Conservation (phyloP, 1,140 invertebrate species). For the Aporrectodea caliginosa region DNA sequence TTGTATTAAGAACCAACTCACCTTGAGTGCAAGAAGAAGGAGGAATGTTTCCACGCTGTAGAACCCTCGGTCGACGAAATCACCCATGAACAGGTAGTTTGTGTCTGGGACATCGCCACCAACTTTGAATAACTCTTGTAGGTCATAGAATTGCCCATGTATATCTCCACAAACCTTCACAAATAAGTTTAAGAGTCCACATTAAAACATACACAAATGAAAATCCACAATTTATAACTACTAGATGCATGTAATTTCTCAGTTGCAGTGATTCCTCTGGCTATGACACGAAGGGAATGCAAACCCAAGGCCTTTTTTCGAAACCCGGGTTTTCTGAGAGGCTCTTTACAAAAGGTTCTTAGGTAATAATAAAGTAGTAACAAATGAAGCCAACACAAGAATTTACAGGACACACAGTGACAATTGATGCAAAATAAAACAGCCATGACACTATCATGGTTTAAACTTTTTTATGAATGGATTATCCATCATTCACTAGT, state of each 20-base stretch:
- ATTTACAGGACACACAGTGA: too few species aligned
- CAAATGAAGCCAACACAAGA: too few species aligned
- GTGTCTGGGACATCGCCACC: constrained; percentile 98
- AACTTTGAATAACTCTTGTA: constrained; percentile 97
- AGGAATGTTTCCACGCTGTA: constrained; percentile 99
- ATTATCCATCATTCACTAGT: too few species aligned
- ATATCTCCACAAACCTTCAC: constrained; percentile 95
- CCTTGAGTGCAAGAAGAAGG: constrained; percentile 92
- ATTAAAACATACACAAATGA: not conserved
- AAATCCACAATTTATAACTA: constrained; percentile 19
- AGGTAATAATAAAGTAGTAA: too few species aligned
- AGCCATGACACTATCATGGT: too few species aligned
- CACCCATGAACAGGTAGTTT: constrained; percentile 99
- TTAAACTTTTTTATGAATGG: too few species aligned
- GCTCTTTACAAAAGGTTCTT: too few species aligned
- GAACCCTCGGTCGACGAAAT: constrained; percentile 99
- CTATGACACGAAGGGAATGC: not conserved
- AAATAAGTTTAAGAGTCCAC: constrained; percentile 41
- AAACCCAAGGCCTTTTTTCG: too few species aligned
- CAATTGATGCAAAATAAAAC: too few species aligned
- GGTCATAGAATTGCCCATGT: constrained; percentile 99
- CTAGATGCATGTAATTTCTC: not conserved
- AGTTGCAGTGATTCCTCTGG: not conserved
- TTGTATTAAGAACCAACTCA: too few species aligned
- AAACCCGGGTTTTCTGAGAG: too few species aligned